Evolutionary conservation across 2,888 invertebrate genomes (phyloP).

Genomic region (Tachina grossa): DNA sequence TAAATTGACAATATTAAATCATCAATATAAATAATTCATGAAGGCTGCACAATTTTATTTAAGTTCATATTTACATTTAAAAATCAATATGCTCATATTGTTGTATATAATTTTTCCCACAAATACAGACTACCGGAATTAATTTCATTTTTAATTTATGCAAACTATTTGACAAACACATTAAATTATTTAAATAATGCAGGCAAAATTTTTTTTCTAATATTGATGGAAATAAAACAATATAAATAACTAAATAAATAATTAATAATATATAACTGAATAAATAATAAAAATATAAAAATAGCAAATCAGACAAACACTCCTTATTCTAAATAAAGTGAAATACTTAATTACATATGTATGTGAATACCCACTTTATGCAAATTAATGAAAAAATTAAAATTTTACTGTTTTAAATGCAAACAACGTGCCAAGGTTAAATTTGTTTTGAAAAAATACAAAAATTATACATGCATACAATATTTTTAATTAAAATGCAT

Average conservation of each 20-base stretch:
- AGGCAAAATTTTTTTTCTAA: background rate
- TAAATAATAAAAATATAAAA: conserved; percentile 1
- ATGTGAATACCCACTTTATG: conserved; percentile 19
- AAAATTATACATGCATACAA: conserved; percentile 1
- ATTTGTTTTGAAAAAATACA: conserved; percentile 2
- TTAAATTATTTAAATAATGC: conserved; percentile 11
- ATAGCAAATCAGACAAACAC: conserved; percentile 15
- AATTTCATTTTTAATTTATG: background rate
- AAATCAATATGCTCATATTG: too few relatives aligned
- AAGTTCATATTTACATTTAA: too few relatives aligned
- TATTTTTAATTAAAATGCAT: conserved; percentile 2
- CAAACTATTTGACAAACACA: background rate
- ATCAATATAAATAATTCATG: background rate
- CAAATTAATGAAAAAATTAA: conserved; percentile 6
- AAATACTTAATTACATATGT: conserved; percentile 12
- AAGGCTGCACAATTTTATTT: background rate
- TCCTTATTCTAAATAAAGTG: conserved; percentile 20
- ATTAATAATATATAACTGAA: conserved; percentile 2
- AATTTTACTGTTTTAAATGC: conserved; percentile 47
- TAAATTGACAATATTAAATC: background rate
- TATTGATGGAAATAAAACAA: background rate
- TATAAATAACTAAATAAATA: background rate
- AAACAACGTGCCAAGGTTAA: conserved; percentile 55
- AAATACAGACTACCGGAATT: conserved; percentile 27
- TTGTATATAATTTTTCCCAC: background rate